These are phyloP conservation scores for Coecobrya sp. DNA, from an alignment of 2,888 invertebrate species.

Conservation along the genomic window DNA sequence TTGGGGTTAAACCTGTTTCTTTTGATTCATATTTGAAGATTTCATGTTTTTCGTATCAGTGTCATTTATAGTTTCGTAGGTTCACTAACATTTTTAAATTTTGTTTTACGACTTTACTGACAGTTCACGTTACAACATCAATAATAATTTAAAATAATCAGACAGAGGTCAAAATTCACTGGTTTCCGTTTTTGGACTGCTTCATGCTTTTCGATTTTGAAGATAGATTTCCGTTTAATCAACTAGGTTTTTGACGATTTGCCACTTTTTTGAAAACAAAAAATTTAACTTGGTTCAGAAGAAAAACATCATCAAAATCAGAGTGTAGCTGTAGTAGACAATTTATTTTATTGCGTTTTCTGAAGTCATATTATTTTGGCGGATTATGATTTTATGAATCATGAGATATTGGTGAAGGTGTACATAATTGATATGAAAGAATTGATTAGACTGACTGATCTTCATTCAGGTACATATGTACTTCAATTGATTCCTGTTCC, in stretches of 20 bases:
- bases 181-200: not conserved
- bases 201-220: not conserved
- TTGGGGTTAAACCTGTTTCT: not conserved
- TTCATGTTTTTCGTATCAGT: not conserved
- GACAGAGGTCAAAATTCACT: not conserved
- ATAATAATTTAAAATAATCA: no score
- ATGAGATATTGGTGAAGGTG: not conserved
- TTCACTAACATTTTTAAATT: not conserved
- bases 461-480: constrained; percentile 1
- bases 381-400: not conserved
- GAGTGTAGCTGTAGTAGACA: not conserved
- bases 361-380: not conserved
- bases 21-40: not conserved
- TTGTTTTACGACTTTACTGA: no score
- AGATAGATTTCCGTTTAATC: not conserved
- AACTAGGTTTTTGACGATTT: not conserved
- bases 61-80: not conserved
- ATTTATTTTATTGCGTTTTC: not conserved
- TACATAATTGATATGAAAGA: constrained; percentile 1
- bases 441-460: not conserved
- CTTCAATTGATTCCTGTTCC: not conserved
- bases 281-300: no score
- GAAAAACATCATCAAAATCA: not conserved
- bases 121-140: no score
- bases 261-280: not conserved